Base-by-base conservation (phyloP, 2,797 vertebrate genomes). In the Ibycter americanus region DNA sequence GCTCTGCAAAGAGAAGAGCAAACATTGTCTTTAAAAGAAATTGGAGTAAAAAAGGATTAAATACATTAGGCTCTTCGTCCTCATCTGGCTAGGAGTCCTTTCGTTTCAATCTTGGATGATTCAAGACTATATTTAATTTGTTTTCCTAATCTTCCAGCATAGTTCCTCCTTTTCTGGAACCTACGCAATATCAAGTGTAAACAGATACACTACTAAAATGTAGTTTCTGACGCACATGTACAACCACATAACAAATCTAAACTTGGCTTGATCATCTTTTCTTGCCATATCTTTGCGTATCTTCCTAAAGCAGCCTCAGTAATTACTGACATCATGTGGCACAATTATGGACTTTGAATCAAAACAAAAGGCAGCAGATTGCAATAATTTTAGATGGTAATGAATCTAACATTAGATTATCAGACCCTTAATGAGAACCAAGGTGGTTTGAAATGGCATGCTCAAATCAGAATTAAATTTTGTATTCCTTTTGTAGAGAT, bases 281-380 rank as follows among this genome's bases (percentile, higher is more conserved):
- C 88, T 96, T 94, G 71, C 74, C 20, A 2, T 72, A 77, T 90
- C 78, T 87, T 97, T 94, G 78, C 32, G 1, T 38, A 77, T 94
- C 89, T 96, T 95, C 72, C 87, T 70, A 94, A 56, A 95, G 91
- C 94, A 94, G 96, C 74, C 62, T 94, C 92, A 54, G 82, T 80
- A 96, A 95, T 83, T 93, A 91, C 54, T 96, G 90, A 95, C 49
- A 97, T 93, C 79, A 91, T 67, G 22, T 91, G 88, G 90, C 94
- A 96, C 88, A 96, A 95, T 96, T 94, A 96, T 8, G 67, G 74
- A 96, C 95, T 93, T 96, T 61, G 94, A 92, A 96, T 93, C 73
- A 90, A 96, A 97, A 97, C 96, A 93, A 97, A 96, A 92, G 72
- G 40, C 95, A 94, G 93, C 84, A 94, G 80, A 96, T 77, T 96